Base-by-base conservation (phyloP, 2,113 vertebrate genomes). In the Dissostichus mawsoni region DNA sequence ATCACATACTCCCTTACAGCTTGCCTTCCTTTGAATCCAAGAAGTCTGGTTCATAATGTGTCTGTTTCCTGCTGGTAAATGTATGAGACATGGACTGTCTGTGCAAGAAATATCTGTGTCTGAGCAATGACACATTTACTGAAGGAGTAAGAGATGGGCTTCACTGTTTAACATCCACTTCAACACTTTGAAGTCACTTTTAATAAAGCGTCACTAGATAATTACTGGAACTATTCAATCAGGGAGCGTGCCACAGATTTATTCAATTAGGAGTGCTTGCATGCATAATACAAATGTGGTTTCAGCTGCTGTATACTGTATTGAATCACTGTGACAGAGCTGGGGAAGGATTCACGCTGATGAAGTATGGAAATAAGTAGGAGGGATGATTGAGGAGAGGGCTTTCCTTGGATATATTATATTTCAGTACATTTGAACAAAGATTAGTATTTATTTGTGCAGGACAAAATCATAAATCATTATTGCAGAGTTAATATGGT, bases 11-110 rank as follows among this genome's bases (percentile, higher is more conserved):
- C 17, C 36, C 55, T 29, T 23, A 52, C 57, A 61, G 58, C 56
- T 64, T 47, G 17, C 44, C 66, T 80, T 81, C 8, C 61, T 71
- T 71, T 52, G 10, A 47, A 33, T 69, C 56, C 20, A 59, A 45
- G 7, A 63, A 14, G 56, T 20, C 48, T 20, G 36, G 71, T 36
- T 23, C 51, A 69, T 17, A 82, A 70, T 64, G 56, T 51, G 47
- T 78, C 74, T 11, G 69, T 74, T 69, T 85, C 70, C 84, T 64
- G 81, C 89, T 88, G 84, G 57, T 85, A 80, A 81, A 84, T 48
- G 52, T 57, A 72, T 82, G 50, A 76, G 59, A 62, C 36, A 41
- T 65, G 41, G 67, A n/a, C 55, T 29, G 29, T 29, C 29, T 29
- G 29, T 29, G 29, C 29, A 29, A 29, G 29, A 29, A 29, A 29